Percentiles rank a stretch among this genome's conserved stretches.
Evolutionary conservation across 2,113 vertebrate species (phyloP).

Genomic region (Lynx canadensis): DNA sequence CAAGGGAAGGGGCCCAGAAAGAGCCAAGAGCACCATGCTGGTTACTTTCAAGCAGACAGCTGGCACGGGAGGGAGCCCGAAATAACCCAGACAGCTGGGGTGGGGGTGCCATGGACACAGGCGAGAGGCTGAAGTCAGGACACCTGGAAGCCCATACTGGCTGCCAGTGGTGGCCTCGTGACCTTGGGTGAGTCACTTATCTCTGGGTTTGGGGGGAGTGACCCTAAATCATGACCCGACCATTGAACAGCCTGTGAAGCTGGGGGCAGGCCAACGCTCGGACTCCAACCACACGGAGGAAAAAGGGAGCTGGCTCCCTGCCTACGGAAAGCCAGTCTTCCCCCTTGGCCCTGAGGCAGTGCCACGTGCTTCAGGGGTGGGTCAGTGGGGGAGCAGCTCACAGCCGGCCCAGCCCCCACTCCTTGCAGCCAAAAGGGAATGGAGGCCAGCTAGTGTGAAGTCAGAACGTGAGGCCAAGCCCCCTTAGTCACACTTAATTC

Average conservation of each 20-base stretch:
- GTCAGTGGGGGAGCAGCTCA: constrained; percentile 19
- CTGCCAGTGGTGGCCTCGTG: neutral
- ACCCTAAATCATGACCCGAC: neutral
- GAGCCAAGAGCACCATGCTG: neutral
- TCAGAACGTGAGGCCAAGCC: neutral
- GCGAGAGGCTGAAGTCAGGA: constrained; percentile 35
- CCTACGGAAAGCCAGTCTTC: neutral
- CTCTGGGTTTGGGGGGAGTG: neutral
- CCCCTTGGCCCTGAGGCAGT: constrained; percentile 29
- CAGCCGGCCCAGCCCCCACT: constrained; percentile 24
- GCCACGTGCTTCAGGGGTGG: constrained; percentile 49
- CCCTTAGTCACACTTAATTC: constrained; percentile 27
- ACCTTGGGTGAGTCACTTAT: constrained; percentile 36
- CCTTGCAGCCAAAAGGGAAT: neutral
- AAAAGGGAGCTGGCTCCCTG: neutral
- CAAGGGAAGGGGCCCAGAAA: neutral
- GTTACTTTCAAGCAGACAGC: constrained; percentile 30
- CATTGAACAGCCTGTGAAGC: neutral
- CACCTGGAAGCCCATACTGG: constrained; percentile 60
- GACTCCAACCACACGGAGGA: neutral
- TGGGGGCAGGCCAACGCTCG: neutral
- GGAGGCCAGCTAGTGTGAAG: neutral
- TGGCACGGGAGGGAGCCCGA: constrained; percentile 59
- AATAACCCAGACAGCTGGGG: constrained; percentile 79
- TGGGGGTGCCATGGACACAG: neutral